These are phyloP conservation scores for Leucoptera coffeella DNA, from an alignment of 2,888 invertebrate species.

Conservation along the genomic window DNA sequence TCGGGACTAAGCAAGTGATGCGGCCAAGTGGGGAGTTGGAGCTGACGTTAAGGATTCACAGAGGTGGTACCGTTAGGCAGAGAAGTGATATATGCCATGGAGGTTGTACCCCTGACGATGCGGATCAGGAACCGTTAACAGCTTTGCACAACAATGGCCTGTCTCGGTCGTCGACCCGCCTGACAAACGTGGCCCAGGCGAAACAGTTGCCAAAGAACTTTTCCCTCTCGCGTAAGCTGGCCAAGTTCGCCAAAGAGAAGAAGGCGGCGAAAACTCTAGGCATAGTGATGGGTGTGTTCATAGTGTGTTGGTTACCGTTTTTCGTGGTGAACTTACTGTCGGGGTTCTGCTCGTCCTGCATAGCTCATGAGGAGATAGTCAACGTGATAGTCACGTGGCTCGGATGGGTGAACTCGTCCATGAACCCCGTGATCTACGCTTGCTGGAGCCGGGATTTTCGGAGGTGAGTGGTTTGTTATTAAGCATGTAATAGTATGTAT, in stretches of 20 bases:
- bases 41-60: slow-evolving; percentile 86
- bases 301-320: slow-evolving; percentile 96
- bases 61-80: slow-evolving; percentile 75
- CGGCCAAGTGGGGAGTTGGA: slow-evolving; percentile 80
- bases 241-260: slow-evolving; percentile 94
- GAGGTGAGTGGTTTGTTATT: too few species aligned
- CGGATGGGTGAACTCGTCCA: slow-evolving; percentile 92
- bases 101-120: slow-evolving; percentile 62
- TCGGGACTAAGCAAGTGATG: slow-evolving; percentile 87
- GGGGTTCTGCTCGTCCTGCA: slow-evolving; percentile 83
- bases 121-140: slow-evolving; percentile 65
- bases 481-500: too few species aligned
- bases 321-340: slow-evolving; percentile 91
- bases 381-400: slow-evolving; percentile 89
- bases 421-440: slow-evolving; percentile 98
- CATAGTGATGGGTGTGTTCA: slow-evolving; percentile 95
- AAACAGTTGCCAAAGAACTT: slow-evolving; percentile 80
- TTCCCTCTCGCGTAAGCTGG: slow-evolving; percentile 85
- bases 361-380: slow-evolving; percentile 81
- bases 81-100: slow-evolving; percentile 46
- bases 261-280: slow-evolving; percentile 96
- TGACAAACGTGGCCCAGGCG: slow-evolving; percentile 53
- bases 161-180: slow-evolving; percentile 62
- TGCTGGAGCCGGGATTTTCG: slow-evolving; percentile 96
- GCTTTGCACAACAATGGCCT: slow-evolving; percentile 74